Percentiles rank a stretch among this genome's conserved stretches.
Evolutionary conservation across 2,797 vertebrate species (phyloP).

Genomic region (Epinephelus malabaricus): DNA sequence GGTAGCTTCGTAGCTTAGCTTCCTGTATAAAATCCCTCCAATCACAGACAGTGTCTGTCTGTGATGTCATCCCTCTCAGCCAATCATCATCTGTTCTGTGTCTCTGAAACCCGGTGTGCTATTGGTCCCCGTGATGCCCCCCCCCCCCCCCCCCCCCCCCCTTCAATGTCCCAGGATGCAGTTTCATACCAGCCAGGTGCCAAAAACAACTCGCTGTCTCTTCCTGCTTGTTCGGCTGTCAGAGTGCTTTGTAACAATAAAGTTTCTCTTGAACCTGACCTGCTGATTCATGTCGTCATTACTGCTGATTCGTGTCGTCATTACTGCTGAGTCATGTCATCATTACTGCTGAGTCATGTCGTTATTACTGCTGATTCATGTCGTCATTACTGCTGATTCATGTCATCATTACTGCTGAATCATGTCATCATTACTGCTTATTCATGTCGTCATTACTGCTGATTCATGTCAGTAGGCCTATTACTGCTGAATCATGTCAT

Average conservation of each 20-base stretch:
- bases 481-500: too few relatives aligned
- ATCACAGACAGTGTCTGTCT: not conserved
- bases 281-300: too few relatives aligned
- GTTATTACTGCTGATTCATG: too few relatives aligned
- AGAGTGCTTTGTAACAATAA: constrained; percentile 67
- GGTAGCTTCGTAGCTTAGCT: not conserved
- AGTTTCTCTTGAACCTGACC: constrained; percentile 49
- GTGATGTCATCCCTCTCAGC: constrained; percentile 16
- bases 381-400: too few relatives aligned
- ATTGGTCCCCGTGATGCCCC: not conserved
- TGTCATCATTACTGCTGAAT: too few relatives aligned
- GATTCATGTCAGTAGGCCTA: too few relatives aligned
- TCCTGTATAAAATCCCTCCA: constrained; percentile 39
- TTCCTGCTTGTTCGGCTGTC: constrained; percentile 39
- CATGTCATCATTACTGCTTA: too few relatives aligned
- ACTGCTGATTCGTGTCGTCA: too few relatives aligned
- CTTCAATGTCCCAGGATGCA: constrained; percentile 48
- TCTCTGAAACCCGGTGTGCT: constrained; percentile 28
- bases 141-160: too few relatives aligned
- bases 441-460: too few relatives aligned
- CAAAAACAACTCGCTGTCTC: constrained; percentile 32
- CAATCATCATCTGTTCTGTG: constrained; percentile 22
- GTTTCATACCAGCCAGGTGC: constrained; percentile 46
- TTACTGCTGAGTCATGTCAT: too few relatives aligned
- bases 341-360: too few relatives aligned